Evolutionary conservation across 2,888 invertebrate species (phyloP), one percentile per base, ranked within the genome.

Genomic region (Cenopis cana): DNA sequence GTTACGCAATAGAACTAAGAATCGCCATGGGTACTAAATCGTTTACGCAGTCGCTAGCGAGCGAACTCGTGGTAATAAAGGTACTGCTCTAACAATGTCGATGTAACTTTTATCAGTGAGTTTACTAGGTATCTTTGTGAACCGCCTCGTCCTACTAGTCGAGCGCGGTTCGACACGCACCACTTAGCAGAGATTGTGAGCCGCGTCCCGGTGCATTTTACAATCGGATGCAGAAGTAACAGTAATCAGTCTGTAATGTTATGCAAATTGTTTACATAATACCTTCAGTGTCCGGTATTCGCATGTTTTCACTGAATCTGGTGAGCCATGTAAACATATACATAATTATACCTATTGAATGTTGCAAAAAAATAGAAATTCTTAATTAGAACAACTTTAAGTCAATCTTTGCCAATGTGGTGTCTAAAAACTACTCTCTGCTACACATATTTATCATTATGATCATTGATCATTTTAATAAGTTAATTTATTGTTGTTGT

Each of bases 171-270:
- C 4, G 17, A 29, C 41, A 54, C 24, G 60, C 59, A 11, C 52
- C 50, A 46, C 46, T 64, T 52, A 54, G 24, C 64, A 54, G 52
- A 64, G 64, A 64, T 64, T 64, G 50, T 38, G 60, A 18, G 54
- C 68, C 60, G 29, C 68, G 52, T 54, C 41, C 62, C 41, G 29
- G 17, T 41, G 4, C 9, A 14, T 60, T 17, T 29, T 59, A 46
- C 60, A 54, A 68, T 61, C 60, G 68, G 54, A 61, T n/a, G 60
- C 59, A 41, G n/a, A 68, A 60, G 61, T 54, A 46, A 9, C 38
- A 17, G 60, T 12, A 67, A 33, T 38, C 2, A 41, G 52, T 29
- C 14, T 8, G 59, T 24, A 29, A 54, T 54, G 29, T 54, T 60
- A 41, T 46, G 54, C 41, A n/a, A 52, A 41, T 50, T n/a, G n/a